Evolutionary conservation across 2,797 vertebrate genomes (phyloP).

Genomic region (Mormyrus proboscirostris): DNA sequence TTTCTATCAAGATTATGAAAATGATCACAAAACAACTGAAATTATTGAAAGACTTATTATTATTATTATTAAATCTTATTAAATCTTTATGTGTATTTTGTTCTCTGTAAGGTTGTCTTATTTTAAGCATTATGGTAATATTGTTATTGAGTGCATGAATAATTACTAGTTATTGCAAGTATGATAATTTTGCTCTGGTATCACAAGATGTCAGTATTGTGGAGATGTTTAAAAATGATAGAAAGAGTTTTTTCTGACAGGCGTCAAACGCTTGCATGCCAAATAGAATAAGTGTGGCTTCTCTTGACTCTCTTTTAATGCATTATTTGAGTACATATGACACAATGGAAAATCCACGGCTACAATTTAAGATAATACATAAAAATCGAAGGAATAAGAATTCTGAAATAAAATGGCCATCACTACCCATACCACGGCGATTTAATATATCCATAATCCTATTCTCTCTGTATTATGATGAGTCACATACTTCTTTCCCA

Average conservation of each 20-base stretch:
- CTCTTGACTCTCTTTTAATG: neutral
- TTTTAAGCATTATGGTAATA: neutral
- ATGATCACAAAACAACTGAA: neutral
- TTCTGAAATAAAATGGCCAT: neutral
- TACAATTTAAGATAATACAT: neutral
- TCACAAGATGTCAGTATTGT: slow-evolving; percentile 13
- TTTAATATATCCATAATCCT: neutral
- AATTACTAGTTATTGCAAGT: neutral
- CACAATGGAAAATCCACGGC: neutral
- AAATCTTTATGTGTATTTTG: neutral
- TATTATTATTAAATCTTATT: too few species aligned
- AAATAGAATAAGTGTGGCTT: neutral
- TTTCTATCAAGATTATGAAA: neutral
- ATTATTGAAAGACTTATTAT: neutral
- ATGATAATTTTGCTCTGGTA: neutral
- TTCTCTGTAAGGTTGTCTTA: neutral
- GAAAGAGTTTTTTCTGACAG: neutral
- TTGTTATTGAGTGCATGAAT: neutral
- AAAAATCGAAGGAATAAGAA: neutral
- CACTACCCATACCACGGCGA: neutral
- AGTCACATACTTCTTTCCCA: neutral
- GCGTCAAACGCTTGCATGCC: neutral
- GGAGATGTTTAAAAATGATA: neutral
- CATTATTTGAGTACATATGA: neutral
- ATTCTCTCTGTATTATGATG: neutral